Base-by-base conservation (phyloP, 2,797 vertebrate species). In the Pseudochirops corinnae region DNA sequence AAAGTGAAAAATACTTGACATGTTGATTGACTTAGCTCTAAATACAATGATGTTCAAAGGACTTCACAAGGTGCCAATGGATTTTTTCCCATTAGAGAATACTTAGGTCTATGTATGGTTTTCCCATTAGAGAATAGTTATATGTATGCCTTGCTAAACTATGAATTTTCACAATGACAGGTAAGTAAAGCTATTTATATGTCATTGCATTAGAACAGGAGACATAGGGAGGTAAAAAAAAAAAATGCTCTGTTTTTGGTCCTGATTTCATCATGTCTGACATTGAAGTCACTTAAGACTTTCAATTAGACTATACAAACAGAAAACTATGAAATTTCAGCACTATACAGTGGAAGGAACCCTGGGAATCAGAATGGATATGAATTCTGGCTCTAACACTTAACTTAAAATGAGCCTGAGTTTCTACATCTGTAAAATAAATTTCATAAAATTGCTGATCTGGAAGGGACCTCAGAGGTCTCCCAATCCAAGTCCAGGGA, bases 181-280 rank as follows among this genome's bases (percentile, higher is more conserved):
- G 57, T 90, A 26, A 24, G 93, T 95, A 96, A 96, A 93, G 90
- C 29, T 92, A n/a, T 91, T n/a, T 57, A 96, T 90, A 95, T 93
- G 53, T 94, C 93, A 96, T 46, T 96, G 74, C 74, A 97, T 57
- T 57, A 57, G 53, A 5, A 10, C 24, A 87, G 96, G 96, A 95
- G 50, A 97, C 56, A 53, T 82, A 94, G 33, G 31, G 93, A 55
- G 58, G 58, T 18, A 96, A 97, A 97, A 57, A 95, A 93, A 95
- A 93, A 95, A 93, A 95, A 93, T 26, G 62, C 7, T n/a, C 74
- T 39, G 11, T 0, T 74, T 93, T 95, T 29, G 92, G 31, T 46
- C 94, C 94, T 90, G 53, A 53, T 16, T 24, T 94, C 93, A 82
- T 90, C 57, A 90, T 6, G 1, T 56, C 21, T 90, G 90, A 55